Evolutionary conservation across 2,888 invertebrate genomes (phyloP).

Genomic region (Machimus rusticus): DNA sequence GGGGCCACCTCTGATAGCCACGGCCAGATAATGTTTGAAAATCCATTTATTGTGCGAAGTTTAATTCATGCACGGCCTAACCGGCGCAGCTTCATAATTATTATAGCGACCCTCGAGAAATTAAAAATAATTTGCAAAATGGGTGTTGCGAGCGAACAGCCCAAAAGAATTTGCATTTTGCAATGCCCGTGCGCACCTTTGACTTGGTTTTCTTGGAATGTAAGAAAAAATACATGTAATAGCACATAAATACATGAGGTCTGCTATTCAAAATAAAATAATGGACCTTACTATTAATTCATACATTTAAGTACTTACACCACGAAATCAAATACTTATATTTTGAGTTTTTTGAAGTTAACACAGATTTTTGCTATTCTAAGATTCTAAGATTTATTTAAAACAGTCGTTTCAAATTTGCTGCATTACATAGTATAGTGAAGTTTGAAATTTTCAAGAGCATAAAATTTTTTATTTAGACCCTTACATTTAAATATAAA

Average conservation of each 20-base stretch:
- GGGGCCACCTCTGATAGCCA: background rate
- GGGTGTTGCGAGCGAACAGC: background rate
- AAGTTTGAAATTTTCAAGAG: too few species aligned
- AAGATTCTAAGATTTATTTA: too few species aligned
- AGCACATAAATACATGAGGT: background rate
- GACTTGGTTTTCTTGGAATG: background rate
- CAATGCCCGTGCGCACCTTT: background rate
- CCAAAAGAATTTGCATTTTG: background rate
- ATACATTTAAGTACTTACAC: background rate
- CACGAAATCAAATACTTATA: background rate
- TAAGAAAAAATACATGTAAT: background rate
- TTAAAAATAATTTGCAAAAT: background rate
- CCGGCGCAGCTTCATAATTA: background rate
- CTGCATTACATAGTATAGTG: too few species aligned
- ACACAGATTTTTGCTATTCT: too few species aligned
- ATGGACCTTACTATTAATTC: background rate
- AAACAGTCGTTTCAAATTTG: too few species aligned
- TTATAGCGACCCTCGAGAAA: background rate
- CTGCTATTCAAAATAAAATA: background rate
- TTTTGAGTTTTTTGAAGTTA: background rate
- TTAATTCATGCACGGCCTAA: background rate
- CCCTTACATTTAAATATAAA: too few species aligned
- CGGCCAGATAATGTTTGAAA: background rate
- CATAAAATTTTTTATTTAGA: too few species aligned
- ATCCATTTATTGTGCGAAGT: background rate